Conservation (phyloP, 2,113 vertebrate species). For the Vidua macroura region DNA sequence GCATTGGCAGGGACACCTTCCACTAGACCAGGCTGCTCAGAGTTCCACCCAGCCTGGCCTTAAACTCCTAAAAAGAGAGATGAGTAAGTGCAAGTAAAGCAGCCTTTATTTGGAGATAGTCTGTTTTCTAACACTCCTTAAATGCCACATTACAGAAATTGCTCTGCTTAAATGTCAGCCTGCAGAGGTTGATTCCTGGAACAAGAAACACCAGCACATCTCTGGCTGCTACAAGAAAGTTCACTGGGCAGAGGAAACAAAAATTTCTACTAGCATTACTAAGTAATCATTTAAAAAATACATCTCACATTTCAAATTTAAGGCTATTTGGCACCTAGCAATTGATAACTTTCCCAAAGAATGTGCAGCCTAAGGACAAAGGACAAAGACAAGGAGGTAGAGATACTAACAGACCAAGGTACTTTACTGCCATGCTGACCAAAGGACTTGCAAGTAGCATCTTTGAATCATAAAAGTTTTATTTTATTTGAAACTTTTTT, state of each 20-base stretch:
- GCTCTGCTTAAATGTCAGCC: neutral
- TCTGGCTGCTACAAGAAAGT: neutral
- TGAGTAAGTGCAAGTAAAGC: neutral
- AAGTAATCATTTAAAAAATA: neutral
- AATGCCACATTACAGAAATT: neutral
- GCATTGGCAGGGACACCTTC: neutral
- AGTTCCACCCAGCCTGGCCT: neutral
- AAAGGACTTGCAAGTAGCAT: neutral
- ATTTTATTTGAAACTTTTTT: neutral
- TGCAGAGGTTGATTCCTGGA: neutral
- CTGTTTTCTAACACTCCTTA: neutral
- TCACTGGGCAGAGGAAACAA: neutral
- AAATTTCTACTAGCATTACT: neutral
- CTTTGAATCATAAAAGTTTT: neutral
- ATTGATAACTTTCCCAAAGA: neutral
- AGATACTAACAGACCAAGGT: neutral
- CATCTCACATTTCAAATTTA: neutral
- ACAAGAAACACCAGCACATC: neutral
- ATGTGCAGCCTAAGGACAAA: neutral
- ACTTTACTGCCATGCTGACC: neutral
- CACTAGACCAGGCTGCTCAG: neutral
- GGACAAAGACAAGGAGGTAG: neutral
- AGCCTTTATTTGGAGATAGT: neutral
- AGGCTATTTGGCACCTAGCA: neutral
- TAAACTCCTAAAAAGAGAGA: neutral